phyloP scores from a whole-genome alignment of 2,113 vertebrate species.

The Gymnocephalus cernua region DNA sequence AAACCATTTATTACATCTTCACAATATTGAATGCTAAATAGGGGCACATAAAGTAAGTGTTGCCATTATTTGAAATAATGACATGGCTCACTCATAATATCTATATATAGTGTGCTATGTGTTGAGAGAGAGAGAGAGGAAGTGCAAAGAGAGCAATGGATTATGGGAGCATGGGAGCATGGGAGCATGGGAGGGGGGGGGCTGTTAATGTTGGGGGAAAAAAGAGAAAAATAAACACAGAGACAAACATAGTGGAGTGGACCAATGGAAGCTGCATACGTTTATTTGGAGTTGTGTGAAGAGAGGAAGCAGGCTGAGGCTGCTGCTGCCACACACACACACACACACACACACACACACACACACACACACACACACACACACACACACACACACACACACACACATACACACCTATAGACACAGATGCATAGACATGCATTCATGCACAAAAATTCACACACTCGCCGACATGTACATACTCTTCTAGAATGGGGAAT shows the following conservation, averaged over 20 bases:
- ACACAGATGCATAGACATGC: slow-evolving; percentile 17
- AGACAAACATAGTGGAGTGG: slow-evolving; percentile 72
- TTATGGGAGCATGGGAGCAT: slow-evolving; percentile 45
- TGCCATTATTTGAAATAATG: background rate
- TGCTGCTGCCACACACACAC: slow-evolving; percentile 34
- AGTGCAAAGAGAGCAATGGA: slow-evolving; percentile 33
- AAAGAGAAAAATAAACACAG: slow-evolving; percentile 78
- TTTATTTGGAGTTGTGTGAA: slow-evolving; percentile 80
- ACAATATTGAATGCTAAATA: background rate
- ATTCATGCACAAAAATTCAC: slow-evolving; percentile 9
- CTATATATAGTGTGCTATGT: background rate
- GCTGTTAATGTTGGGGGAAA: slow-evolving; percentile 23
- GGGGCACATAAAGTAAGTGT: background rate
- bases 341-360: slow-evolving; percentile 35
- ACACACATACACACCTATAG: background rate
- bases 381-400: slow-evolving; percentile 6
- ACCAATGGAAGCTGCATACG: slow-evolving; percentile 56
- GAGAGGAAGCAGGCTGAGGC: slow-evolving; percentile 72
- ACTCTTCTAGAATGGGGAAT: slow-evolving; percentile 64
- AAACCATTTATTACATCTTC: background rate
- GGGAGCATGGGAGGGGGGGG: slow-evolving; percentile 32
- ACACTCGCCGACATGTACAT: slow-evolving; percentile 10
- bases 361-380: slow-evolving; percentile 12
- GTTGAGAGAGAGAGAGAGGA: slow-evolving; percentile 18
- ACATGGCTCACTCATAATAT: background rate